Evolutionary conservation across 2,888 invertebrate genomes (phyloP), one percentile per base, ranked within the genome.

Genomic region (Ophioninae sp.): DNA sequence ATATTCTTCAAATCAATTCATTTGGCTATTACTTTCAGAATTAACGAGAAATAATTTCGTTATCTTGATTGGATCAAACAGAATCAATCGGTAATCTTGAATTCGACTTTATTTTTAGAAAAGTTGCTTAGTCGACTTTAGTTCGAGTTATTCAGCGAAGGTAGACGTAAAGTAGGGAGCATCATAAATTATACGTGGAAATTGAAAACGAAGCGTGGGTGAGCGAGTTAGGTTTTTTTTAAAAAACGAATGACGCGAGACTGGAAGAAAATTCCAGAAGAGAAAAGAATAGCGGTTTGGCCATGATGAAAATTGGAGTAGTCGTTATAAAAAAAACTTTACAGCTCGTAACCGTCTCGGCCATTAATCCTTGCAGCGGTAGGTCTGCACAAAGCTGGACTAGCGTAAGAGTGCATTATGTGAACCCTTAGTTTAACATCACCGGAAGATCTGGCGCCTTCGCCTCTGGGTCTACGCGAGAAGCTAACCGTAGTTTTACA

Each of bases 401-500:
- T 95, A 17, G 94, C 94, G 88, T 94, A 94, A 80, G 95, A 95
- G 89, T 96, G 96, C 89, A 97, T 95, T 74, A 97, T 96, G 90
- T 97, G 97, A 7, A 96, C 96, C 41, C 91, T 84, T 17, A 92
- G 89, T 86, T 95, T 92, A n/a, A 96, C 95, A 85, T 96, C 95
- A 3, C 95, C 94, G 0, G 95, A 93, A 17, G 95, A 93, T 41
- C 94, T 90, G 79, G 92, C 78, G 8, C 91, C 93, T 59, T 94
- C 94, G 75, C 94, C 92, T 56, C 96, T 92, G 77, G 95, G 94
- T 62, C 96, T 94, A 81, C 95, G 93, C 7, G 95, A 94, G 87
- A 95, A 95, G 1, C 96, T 95, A 37, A 95, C 95, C 6, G 96
- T 95, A 8, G 95, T 96, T 91, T 97, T 97, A 93, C 96, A 97